A percentile compares a stretch with the other conserved stretches of the same genome.
These are phyloP conservation scores for Menidia beryllina DNA, from an alignment of 2,113 vertebrate genomes.

Conservation along the genomic window DNA sequence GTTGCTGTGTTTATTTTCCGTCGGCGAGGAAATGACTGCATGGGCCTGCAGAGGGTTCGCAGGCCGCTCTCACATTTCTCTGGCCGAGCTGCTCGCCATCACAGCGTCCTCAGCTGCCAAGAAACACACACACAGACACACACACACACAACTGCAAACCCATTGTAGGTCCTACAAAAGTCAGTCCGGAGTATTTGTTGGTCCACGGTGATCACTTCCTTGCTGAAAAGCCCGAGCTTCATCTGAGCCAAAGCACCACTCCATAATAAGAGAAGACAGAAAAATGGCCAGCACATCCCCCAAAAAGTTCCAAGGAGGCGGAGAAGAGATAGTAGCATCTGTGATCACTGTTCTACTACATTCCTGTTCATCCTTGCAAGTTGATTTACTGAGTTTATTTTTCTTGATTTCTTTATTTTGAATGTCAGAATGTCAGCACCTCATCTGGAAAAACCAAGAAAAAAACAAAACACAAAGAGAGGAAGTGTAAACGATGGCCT, in stretches of 20 bases:
- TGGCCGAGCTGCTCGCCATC: constrained; percentile 46
- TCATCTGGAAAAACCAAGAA: neutral
- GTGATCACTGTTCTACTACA: too few relatives aligned
- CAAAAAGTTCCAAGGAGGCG: constrained; percentile 4
- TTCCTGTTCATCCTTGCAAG: too few relatives aligned
- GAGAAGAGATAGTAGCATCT: too few relatives aligned
- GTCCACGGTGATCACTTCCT: constrained; percentile 36
- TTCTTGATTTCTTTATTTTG: neutral
- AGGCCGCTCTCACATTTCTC: constrained; percentile 68
- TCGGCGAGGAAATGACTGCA: constrained; percentile 81
- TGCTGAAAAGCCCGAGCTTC: constrained; percentile 22
- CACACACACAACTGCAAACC: constrained; percentile 41
- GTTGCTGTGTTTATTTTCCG: constrained; percentile 79
- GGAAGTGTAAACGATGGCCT: constrained; percentile 63
- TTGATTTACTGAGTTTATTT: too few relatives aligned
- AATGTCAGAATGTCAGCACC: neutral
- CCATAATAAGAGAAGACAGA: constrained; percentile 14
- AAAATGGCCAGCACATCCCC: too few relatives aligned
- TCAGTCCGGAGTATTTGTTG: constrained; percentile 25
- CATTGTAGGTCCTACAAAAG: constrained; percentile 25
- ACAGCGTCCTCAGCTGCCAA: constrained; percentile 55
- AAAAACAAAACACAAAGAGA: neutral
- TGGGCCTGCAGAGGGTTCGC: constrained; percentile 67
- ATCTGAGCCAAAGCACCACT: neutral
- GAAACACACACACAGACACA: constrained; percentile 33